Conservation (phyloP, 2,888 invertebrate genomes). For the Diarsia rubi region DNA sequence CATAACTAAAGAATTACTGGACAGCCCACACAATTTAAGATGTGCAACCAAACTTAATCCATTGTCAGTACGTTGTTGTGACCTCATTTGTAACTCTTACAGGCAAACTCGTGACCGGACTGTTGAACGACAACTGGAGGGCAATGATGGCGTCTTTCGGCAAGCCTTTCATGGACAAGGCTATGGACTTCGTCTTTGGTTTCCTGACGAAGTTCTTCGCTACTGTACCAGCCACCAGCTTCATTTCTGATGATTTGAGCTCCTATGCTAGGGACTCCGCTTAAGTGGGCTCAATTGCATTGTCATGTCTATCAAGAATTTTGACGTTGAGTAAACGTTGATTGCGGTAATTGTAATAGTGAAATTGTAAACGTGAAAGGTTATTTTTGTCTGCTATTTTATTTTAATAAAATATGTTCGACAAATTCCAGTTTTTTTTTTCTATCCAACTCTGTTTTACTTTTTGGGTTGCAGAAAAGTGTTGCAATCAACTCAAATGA, state of each 20-base stretch:
- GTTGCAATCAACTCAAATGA: not conserved
- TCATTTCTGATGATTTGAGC: conserved; percentile 63
- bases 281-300: not conserved
- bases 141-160: conserved; percentile 65
- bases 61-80: conserved; percentile 17
- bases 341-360: not conserved
- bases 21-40: not conserved
- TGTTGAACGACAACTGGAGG: conserved; percentile 75
- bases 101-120: conserved; percentile 68
- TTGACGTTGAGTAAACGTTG: not conserved
- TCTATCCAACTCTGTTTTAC: not conserved
- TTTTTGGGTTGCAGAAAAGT: not conserved
- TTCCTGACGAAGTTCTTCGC: conserved; percentile 57
- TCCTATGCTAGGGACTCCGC: conserved; percentile 40
- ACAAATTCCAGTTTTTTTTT: not conserved
- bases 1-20: too few relatives aligned
- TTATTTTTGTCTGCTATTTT: not conserved
- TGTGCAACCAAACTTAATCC: not conserved
- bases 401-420: conserved; percentile 19
- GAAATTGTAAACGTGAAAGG: not conserved
- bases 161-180: conserved; percentile 65
- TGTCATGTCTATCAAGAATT: not conserved
- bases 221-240: conserved; percentile 55
- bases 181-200: conserved; percentile 53
- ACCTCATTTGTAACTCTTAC: conserved; percentile 55